Percentiles rank a stretch among this genome's conserved stretches.
Evolutionary conservation across 1,140 invertebrate genomes (phyloP).

Genomic region (Drosophila prosaltans): DNA sequence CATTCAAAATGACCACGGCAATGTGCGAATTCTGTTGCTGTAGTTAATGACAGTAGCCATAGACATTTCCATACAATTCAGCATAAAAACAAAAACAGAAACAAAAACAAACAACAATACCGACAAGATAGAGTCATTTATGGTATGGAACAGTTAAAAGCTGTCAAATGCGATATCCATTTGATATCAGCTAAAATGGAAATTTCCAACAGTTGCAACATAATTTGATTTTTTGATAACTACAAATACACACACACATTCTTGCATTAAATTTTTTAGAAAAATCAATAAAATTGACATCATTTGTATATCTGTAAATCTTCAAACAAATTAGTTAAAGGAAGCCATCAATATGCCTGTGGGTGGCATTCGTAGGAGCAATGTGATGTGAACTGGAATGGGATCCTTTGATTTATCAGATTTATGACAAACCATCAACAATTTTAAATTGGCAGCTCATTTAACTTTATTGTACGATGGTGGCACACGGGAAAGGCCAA

Average conservation of each 20-base stretch:
- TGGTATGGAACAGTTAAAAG: conserved; percentile 23
- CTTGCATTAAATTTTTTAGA: background rate
- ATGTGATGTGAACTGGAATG: background rate
- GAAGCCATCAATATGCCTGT: conserved; percentile 47
- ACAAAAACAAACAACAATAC: conserved; percentile 13
- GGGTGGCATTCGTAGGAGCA: background rate
- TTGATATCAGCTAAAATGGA: conserved; percentile 11
- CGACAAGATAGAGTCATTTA: conserved; percentile 34
- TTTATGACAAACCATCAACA: conserved; percentile 49
- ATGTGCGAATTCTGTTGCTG: conserved; percentile 1
- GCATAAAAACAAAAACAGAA: background rate
- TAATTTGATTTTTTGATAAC: too few species aligned
- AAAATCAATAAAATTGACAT: background rate
- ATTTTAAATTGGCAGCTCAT: conserved; percentile 29
- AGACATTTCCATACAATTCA: conserved; percentile 37
- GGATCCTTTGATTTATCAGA: conserved; percentile 51
- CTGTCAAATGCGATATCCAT: conserved; percentile 24
- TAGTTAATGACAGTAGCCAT: conserved; percentile 44
- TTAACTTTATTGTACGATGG: conserved; percentile 43
- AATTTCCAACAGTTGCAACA: background rate
- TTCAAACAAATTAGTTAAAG: conserved; percentile 41
- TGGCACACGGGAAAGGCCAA: background rate
- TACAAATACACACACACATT: background rate
- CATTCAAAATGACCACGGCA: conserved; percentile 3
- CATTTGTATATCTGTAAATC: background rate